These are phyloP conservation scores for Eriosoma lanigerum DNA, from an alignment of 1,140 invertebrate species.

Conservation along the genomic window DNA sequence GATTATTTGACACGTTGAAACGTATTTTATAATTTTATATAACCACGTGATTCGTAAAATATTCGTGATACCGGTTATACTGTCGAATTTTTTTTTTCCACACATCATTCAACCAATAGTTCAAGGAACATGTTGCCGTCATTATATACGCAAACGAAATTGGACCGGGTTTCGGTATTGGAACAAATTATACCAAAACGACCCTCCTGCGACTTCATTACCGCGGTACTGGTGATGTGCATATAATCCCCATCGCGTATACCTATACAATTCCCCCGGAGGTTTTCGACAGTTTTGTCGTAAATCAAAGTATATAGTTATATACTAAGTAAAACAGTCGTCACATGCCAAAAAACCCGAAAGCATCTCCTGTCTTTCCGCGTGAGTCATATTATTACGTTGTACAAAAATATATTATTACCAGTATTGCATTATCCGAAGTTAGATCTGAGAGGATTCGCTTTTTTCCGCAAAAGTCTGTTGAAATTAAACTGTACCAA, in stretches of 20 bases:
- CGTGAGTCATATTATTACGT: no score
- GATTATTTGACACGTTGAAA: no score
- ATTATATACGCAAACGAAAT: slow-evolving; percentile 30
- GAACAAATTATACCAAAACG: slow-evolving; percentile 41
- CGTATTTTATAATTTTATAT: no score
- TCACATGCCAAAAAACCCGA: not conserved
- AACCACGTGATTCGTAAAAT: no score
- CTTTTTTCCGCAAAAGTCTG: no score
- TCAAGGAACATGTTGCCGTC: not conserved
- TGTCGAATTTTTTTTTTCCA: not conserved
- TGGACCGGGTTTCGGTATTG: slow-evolving; percentile 27
- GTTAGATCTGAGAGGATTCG: no score
- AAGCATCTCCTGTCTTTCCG: not conserved
- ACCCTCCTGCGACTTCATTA: slow-evolving; percentile 50
- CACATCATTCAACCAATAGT: not conserved
- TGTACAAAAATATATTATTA: no score
- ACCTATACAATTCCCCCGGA: not conserved
- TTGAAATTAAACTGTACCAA: no score
- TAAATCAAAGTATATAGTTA: slow-evolving; percentile 31
- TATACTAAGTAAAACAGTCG: slow-evolving; percentile 27
- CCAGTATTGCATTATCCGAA: no score
- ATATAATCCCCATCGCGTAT: not conserved
- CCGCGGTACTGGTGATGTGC: not conserved
- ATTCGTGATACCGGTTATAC: no score
- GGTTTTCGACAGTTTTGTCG: slow-evolving; percentile 23